phyloP scores from a whole-genome alignment of 2,888 invertebrate species.

The Drosophila niveifrons region DNA sequence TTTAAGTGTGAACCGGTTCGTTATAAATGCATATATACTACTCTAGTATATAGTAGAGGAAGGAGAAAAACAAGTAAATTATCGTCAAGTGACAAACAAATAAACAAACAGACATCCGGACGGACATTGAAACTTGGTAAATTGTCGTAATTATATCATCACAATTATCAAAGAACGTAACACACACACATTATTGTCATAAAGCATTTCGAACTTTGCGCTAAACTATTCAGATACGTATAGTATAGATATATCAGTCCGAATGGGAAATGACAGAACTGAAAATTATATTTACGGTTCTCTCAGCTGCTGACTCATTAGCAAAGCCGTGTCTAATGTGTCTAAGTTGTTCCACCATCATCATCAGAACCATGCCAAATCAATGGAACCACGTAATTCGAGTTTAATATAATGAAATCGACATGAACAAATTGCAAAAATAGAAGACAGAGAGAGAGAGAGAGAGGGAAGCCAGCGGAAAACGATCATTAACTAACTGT shows the following conservation, averaged over 20 bases:
- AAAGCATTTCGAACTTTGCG: constrained; percentile 57
- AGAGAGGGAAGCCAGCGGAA: neutral
- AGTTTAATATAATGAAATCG: constrained; percentile 7
- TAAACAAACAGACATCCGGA: constrained; percentile 30
- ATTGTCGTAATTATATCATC: constrained; percentile 63
- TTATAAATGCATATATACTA: constrained; percentile 12
- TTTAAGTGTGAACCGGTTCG: constrained; percentile 40
- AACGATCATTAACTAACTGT: constrained; percentile 13
- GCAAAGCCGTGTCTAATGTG: constrained; percentile 12
- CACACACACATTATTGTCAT: constrained; percentile 37
- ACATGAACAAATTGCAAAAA: neutral
- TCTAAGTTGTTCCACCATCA: neutral
- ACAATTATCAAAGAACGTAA: constrained; percentile 43
- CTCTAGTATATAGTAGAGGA: neutral
- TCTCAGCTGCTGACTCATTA: constrained; percentile 17
- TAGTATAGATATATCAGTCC: neutral
- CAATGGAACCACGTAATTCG: constrained; percentile 9
- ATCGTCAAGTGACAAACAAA: constrained; percentile 51
- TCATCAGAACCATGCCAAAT: constrained; percentile 17
- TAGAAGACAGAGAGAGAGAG: neutral
- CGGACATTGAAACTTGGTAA: constrained; percentile 21
- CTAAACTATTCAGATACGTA: constrained; percentile 28
- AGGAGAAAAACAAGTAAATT: constrained; percentile 36
- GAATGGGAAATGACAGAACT: neutral
- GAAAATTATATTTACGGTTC: constrained; percentile 31